Evolutionary conservation across 2,797 vertebrate species (phyloP).

Genomic region (Halcyon leucocephala): DNA sequence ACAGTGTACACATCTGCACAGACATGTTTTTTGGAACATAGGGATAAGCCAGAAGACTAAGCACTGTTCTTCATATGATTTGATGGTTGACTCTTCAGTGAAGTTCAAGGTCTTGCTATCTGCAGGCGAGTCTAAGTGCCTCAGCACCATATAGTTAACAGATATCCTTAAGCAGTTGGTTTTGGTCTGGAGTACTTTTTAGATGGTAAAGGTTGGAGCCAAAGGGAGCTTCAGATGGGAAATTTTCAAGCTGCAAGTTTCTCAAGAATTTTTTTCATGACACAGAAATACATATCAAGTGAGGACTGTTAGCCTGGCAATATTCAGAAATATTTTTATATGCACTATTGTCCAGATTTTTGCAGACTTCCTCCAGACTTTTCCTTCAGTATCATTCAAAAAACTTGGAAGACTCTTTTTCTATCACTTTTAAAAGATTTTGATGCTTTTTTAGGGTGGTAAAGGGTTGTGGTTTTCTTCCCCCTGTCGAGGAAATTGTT

Average conservation of each 20-base stretch:
- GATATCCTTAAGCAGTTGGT: not conserved
- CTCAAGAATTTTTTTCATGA: not conserved
- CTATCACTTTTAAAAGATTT: not conserved
- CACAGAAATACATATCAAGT: rapidly evolving
- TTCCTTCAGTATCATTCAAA: not conserved
- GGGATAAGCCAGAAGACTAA: not conserved
- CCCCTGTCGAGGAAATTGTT: not conserved
- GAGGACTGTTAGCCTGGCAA: not conserved
- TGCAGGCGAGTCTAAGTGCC: not conserved
- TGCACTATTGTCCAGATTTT: not conserved
- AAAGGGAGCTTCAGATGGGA: not conserved
- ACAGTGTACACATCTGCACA: rapidly evolving
- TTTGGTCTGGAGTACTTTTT: not conserved
- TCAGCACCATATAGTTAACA: rapidly evolving
- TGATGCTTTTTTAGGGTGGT: not conserved
- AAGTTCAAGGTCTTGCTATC: not conserved
- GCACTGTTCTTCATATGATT: not conserved
- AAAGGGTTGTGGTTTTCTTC: not conserved
- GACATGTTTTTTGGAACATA: not conserved
- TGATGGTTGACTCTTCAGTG: not conserved
- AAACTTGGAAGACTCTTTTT: not conserved
- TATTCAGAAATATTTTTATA: not conserved
- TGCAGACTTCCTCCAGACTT: not conserved
- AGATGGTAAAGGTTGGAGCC: not conserved
- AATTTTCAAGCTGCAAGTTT: not conserved